These are phyloP conservation scores for Cynaeus angustus DNA, from an alignment of 2,888 invertebrate genomes.

Conservation along the genomic window DNA sequence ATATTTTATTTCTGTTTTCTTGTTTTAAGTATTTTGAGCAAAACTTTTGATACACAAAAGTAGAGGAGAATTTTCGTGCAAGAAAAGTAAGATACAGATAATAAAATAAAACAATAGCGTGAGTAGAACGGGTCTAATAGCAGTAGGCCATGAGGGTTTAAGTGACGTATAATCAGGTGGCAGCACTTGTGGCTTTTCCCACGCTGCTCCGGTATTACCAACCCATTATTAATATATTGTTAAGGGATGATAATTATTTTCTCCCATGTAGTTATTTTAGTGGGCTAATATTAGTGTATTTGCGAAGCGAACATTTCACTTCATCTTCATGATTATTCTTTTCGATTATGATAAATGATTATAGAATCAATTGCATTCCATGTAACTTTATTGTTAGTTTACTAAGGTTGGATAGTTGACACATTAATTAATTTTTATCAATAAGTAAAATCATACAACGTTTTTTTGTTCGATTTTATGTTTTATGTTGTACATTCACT, in stretches of 20 bases:
- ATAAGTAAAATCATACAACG: too few species aligned
- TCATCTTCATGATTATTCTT: slow-evolving; percentile 18
- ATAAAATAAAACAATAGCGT: slow-evolving; percentile 60
- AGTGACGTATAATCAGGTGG: slow-evolving; percentile 72
- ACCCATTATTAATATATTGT: slow-evolving; percentile 71
- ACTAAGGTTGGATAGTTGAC: too few species aligned
- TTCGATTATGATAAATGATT: neutral
- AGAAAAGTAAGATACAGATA: slow-evolving; percentile 21
- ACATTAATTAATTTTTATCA: too few species aligned
- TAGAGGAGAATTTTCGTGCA: slow-evolving; percentile 36
- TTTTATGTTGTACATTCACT: too few species aligned
- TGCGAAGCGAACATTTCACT: slow-evolving; percentile 45
- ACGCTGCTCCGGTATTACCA: slow-evolving; percentile 68
- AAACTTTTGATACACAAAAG: slow-evolving; percentile 12
- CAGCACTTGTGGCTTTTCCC: slow-evolving; percentile 71
- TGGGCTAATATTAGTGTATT: slow-evolving; percentile 52
- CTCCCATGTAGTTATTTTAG: slow-evolving; percentile 61
- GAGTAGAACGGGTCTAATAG: slow-evolving; percentile 64
- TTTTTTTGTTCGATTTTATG: too few species aligned
- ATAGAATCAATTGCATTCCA: neutral
- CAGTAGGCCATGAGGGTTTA: slow-evolving; percentile 67
- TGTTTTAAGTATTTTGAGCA: slow-evolving; percentile 8
- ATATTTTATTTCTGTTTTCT: neutral
- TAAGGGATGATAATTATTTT: slow-evolving; percentile 69
- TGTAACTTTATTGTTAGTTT: too few species aligned